Percentiles rank a stretch among this genome's conserved stretches.
Conservation (phyloP, 2,113 vertebrate genomes). For the Pica pica region DNA sequence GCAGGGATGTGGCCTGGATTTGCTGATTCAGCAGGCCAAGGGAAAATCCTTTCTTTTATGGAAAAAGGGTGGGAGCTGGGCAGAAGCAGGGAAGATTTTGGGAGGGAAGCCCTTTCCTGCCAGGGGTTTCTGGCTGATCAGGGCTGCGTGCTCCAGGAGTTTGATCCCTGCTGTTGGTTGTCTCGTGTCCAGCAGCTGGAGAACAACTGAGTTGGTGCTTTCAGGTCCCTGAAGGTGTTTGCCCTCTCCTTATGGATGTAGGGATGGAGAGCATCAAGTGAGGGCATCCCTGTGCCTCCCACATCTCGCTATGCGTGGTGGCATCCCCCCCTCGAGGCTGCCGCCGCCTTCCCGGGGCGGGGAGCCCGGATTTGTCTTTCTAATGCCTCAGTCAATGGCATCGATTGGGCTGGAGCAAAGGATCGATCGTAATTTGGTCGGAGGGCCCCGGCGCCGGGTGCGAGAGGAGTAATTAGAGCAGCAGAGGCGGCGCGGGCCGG, state of each 20-base stretch:
- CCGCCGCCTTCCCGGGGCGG: neutral
- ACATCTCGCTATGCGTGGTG: rapidly evolving
- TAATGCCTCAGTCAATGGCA: conserved; percentile 66
- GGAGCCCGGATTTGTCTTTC: conserved; percentile 59
- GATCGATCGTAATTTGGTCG: conserved; percentile 74
- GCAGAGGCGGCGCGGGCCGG: neutral
- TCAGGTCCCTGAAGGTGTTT: rapidly evolving
- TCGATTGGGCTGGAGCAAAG: conserved; percentile 62
- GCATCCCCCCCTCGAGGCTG: neutral
- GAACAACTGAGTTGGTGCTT: neutral
- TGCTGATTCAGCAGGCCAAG: conserved; percentile 14
- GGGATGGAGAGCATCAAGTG: neutral
- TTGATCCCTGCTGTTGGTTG: neutral
- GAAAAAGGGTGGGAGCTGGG: neutral
- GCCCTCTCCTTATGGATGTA: rapidly evolving
- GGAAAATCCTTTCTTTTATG: neutral
- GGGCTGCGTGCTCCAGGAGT: neutral
- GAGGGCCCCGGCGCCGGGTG: conserved; percentile 30
- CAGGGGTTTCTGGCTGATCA: neutral
- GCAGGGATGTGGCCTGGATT: neutral
- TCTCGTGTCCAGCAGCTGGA: rapidly evolving
- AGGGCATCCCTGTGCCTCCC: neutral
- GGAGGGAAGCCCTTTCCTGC: neutral
- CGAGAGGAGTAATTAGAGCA: conserved; percentile 66
- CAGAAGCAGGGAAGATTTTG: neutral